Conservation (phyloP, 2,888 invertebrate genomes). For the Cantharis rufa region DNA sequence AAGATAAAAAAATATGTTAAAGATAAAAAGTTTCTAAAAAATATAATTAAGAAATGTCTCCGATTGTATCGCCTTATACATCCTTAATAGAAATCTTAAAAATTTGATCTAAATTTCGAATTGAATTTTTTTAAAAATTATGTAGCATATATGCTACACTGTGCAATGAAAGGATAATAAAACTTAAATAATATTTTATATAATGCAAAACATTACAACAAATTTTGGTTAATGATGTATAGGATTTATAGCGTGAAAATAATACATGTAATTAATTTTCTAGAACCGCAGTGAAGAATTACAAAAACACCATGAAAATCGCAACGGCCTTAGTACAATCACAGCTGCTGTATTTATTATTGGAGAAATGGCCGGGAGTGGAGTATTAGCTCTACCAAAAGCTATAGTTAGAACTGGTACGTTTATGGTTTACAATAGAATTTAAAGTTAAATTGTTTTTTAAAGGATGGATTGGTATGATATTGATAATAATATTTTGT, state of each 20-base stretch:
- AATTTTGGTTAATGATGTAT: no score
- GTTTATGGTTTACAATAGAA: neutral
- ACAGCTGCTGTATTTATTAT: conserved; percentile 67
- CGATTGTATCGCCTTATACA: no score
- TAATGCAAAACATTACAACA: no score
- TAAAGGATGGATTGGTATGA: conserved; percentile 70
- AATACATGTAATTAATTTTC: neutral
- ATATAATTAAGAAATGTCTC: no score
- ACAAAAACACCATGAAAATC: neutral
- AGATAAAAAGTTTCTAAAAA: no score
- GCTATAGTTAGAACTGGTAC: conserved; percentile 66
- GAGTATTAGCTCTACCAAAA: conserved; percentile 69
- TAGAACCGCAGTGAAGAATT: neutral
- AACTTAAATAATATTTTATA: no score
- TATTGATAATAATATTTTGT: conserved; percentile 64
- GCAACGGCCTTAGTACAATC: conserved; percentile 53
- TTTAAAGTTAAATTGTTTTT: conserved; percentile 19
- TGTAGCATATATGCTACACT: no score
- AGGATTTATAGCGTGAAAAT: neutral
- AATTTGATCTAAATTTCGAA: no score
- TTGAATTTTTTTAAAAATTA: no score
- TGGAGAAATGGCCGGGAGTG: conserved; percentile 75
- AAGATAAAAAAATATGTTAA: no score
- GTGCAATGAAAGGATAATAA: no score
- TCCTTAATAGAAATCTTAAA: no score